phyloP scores from a whole-genome alignment of 2,888 invertebrate species.

The Invenusta paracnida region DNA sequence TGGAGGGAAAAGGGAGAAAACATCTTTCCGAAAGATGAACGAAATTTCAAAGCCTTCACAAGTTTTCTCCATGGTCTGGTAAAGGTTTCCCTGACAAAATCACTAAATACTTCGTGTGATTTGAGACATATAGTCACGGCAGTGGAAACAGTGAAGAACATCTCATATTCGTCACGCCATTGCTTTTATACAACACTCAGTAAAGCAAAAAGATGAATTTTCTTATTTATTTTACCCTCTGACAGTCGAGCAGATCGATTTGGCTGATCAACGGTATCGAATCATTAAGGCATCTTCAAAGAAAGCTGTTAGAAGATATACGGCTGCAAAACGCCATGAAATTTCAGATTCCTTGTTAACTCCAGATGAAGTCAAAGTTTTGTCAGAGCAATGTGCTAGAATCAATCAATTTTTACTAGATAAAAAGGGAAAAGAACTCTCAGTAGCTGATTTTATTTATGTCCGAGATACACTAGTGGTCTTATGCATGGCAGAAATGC shows the following conservation, averaged over 20 bases:
- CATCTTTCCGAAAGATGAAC: no score
- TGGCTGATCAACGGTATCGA: neutral
- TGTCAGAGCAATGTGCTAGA: neutral
- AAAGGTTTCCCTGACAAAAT: no score
- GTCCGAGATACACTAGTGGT: neutral
- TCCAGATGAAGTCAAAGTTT: neutral
- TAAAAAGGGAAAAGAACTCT: neutral
- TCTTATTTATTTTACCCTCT: neutral
- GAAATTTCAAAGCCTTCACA: no score
- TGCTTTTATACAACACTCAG: neutral
- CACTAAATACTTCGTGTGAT: no score
- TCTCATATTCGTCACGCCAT: neutral
- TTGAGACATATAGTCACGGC: no score
- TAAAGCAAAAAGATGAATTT: neutral
- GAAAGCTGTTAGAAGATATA: neutral
- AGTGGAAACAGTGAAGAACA: no score
- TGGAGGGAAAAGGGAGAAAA: no score
- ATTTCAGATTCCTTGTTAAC: neutral
- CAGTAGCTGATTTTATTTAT: neutral
- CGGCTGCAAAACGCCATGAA: neutral
- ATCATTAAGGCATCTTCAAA: neutral
- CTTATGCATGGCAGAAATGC: neutral
- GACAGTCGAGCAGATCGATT: neutral
- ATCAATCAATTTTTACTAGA: no score
- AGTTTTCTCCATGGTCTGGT: no score